These are phyloP conservation scores for Raja brachyura DNA, from an alignment of 2,113 vertebrate genomes.

Conservation along the genomic window DNA sequence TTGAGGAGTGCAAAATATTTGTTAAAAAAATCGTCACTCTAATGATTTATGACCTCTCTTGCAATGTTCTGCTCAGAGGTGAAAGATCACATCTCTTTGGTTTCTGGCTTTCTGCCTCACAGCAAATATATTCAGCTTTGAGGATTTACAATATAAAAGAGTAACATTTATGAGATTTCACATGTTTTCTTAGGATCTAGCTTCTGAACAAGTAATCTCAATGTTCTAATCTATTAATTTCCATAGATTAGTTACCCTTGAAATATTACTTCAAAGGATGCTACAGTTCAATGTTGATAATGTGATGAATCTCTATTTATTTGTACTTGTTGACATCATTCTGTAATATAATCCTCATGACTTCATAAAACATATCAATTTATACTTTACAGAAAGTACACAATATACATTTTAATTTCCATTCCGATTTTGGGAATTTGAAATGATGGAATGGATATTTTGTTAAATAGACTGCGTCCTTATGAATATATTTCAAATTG, in stretches of 20 bases:
- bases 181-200: background rate
- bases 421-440: background rate
- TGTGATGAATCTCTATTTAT: background rate
- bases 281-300: background rate
- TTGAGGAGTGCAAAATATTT: background rate
- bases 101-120: background rate
- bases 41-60: background rate
- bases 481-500: background rate
- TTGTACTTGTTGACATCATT: background rate
- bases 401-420: background rate
- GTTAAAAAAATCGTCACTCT: background rate
- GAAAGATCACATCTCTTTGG: background rate
- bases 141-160: background rate
- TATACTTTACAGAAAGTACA: background rate
- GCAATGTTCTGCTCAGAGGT: background rate
- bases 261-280: background rate
- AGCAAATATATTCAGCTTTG: background rate
- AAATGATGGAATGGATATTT: background rate
- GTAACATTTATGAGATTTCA: background rate
- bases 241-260: background rate
- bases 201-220: conserved; percentile 2
- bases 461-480: background rate
- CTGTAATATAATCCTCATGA: background rate
- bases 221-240: background rate
- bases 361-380: background rate